Percentiles rank a stretch among this genome's conserved stretches.
phyloP scores from a whole-genome alignment of 2,113 vertebrate genomes.

The Corythoichthys haematopterus region DNA sequence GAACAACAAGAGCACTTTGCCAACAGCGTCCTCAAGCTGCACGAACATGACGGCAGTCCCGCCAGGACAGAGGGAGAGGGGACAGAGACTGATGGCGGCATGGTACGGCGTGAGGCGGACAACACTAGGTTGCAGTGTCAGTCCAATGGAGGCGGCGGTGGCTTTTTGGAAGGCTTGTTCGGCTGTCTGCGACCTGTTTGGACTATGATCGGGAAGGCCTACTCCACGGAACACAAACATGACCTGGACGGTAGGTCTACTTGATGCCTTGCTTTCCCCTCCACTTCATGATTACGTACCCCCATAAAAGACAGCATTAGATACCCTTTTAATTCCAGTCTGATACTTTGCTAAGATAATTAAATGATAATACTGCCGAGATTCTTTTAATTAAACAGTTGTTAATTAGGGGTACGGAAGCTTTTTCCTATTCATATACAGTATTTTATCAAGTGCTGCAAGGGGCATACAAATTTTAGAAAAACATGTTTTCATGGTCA shows the following conservation, averaged over 20 bases:
- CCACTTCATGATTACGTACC: not conserved
- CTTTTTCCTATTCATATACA: not conserved
- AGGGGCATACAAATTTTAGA: constrained; percentile 16
- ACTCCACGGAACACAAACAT: constrained; percentile 91
- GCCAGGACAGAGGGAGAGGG: constrained; percentile 65
- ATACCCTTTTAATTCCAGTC: constrained; percentile 26
- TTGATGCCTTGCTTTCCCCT: not conserved
- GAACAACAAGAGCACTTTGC: constrained; percentile 83
- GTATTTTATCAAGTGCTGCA: constrained; percentile 44
- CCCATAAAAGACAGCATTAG: constrained; percentile 18
- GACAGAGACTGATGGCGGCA: constrained; percentile 49
- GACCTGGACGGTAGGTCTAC: constrained; percentile 79
- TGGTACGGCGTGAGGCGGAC: constrained; percentile 55
- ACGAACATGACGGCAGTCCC: constrained; percentile 74
- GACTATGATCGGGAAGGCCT: constrained; percentile 95
- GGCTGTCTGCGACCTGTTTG: constrained; percentile 90
- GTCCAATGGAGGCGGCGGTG: constrained; percentile 78
- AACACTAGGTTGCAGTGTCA: constrained; percentile 81
- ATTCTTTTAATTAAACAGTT: constrained; percentile 60
- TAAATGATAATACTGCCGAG: constrained; percentile 32
- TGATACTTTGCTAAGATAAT: constrained; percentile 52
- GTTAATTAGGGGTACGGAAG: not conserved
- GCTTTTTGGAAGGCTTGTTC: constrained; percentile 90
- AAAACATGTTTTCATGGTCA: not conserved
- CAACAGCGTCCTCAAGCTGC: constrained; percentile 86